Conservation (phyloP, 2,797 vertebrate genomes). For the Melanotaenia maccullochi region DNA sequence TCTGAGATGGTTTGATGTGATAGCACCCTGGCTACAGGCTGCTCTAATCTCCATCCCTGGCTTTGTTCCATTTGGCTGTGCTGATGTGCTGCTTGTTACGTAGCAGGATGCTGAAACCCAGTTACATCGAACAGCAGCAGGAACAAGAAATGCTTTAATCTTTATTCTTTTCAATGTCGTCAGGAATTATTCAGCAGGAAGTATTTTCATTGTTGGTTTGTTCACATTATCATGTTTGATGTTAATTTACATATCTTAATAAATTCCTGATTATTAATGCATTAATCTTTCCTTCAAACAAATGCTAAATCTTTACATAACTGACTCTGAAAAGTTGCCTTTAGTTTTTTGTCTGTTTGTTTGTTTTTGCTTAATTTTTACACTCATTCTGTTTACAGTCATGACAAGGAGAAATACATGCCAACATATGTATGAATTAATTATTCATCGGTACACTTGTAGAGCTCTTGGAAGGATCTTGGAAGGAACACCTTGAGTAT, state of each 20-base stretch:
- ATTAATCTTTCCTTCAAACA: no score
- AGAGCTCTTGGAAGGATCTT: constrained; percentile 11
- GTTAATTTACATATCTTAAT: no score
- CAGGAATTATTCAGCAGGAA: neutral
- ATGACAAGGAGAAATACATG: constrained; percentile 39
- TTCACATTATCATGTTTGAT: neutral
- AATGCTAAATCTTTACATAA: no score
- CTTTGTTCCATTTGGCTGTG: constrained; percentile 14
- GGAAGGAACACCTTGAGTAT: constrained; percentile 4
- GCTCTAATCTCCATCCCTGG: constrained; percentile 5
- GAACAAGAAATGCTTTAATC: constrained; percentile 22
- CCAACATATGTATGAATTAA: constrained; percentile 55
- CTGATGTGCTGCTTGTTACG: neutral
- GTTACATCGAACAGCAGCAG: constrained; percentile 15
- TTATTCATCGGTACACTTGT: constrained; percentile 58
- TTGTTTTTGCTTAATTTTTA: constrained; percentile 20
- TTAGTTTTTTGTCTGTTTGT: constrained; percentile 5
- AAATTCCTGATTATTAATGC: no score
- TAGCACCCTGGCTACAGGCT: constrained; percentile 22
- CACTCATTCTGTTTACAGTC: constrained; percentile 14
- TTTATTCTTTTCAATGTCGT: neutral
- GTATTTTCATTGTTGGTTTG: neutral
- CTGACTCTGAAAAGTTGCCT: no score
- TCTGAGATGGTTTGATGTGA: constrained; percentile 11
- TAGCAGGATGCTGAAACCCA: neutral